These are phyloP conservation scores for Eudasyphora cyanicolor DNA, from an alignment of 2,888 invertebrate species.

Conservation along the genomic window DNA sequence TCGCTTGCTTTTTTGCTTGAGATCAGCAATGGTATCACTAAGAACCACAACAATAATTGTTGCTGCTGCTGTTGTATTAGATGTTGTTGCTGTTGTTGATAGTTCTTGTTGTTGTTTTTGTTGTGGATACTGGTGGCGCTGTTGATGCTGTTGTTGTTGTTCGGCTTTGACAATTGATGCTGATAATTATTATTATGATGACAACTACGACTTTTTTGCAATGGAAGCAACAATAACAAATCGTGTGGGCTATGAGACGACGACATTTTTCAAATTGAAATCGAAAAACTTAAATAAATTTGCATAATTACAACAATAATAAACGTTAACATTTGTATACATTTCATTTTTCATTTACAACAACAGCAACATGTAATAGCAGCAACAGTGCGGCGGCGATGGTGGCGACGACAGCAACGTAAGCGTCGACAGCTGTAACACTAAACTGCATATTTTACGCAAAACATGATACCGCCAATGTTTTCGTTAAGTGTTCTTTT, in stretches of 20 bases:
- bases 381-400: constrained; percentile 52
- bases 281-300: constrained; percentile 78
- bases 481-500: constrained; percentile 31
- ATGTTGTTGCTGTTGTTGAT: constrained; percentile 59
- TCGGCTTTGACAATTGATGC: constrained; percentile 69
- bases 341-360: constrained; percentile 75
- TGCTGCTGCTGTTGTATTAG: constrained; percentile 51
- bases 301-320: constrained; percentile 77
- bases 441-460: constrained; percentile 71
- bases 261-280: constrained; percentile 79
- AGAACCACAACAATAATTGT: constrained; percentile 54
- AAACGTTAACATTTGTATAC: constrained; percentile 65
- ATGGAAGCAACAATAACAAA: constrained; percentile 78
- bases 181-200: background rate
- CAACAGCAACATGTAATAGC: constrained; percentile 26
- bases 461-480: constrained; percentile 51
- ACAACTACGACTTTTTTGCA: constrained; percentile 78
- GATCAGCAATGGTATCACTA: constrained; percentile 57
- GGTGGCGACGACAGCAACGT: constrained; percentile 39
- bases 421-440: constrained; percentile 51
- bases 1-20: constrained; percentile 4
- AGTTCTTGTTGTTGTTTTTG: constrained; percentile 27
- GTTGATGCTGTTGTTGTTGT: constrained; percentile 48
- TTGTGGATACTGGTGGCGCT: constrained; percentile 47
- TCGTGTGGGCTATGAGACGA: constrained; percentile 72